A percentile compares a stretch with the other conserved stretches of the same genome.
phyloP scores from a whole-genome alignment of 2,888 invertebrate genomes.

The Idaea straminata region DNA sequence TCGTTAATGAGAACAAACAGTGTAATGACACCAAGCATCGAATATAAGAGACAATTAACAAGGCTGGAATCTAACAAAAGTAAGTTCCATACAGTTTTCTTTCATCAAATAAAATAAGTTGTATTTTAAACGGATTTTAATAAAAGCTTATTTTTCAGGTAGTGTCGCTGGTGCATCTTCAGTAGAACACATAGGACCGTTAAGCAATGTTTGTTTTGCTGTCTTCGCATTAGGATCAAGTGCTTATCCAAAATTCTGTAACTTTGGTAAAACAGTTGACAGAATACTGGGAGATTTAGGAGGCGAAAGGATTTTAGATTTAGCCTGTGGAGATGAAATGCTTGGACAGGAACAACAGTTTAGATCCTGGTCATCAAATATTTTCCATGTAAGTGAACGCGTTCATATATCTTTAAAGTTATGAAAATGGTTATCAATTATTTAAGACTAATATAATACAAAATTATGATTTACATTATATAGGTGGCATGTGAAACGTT shows the following conservation, averaged over 20 bases:
- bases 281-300: conserved; percentile 92
- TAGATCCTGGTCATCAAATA: conserved; percentile 91
- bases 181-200: conserved; percentile 90
- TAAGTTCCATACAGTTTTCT: conserved; percentile 44
- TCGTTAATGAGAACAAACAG: conserved; percentile 95
- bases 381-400: conserved; percentile 84
- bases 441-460: background rate
- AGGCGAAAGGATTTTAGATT: conserved; percentile 89
- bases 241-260: conserved; percentile 97
- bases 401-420: background rate
- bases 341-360: conserved; percentile 97
- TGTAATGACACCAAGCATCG: conserved; percentile 55
- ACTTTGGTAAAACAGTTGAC: conserved; percentile 95
- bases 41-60: conserved; percentile 82
- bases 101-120: background rate
- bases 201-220: conserved; percentile 94
- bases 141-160: conserved; percentile 59
- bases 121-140: background rate
- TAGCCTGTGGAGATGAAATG: conserved; percentile 95
- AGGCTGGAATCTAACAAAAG: conserved; percentile 74
- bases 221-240: conserved; percentile 97
- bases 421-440: background rate
- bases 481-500: conserved; percentile 95
- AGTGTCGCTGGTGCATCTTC: conserved; percentile 86
- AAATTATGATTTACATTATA: conserved; percentile 9